Evolutionary conservation across 2,888 invertebrate species (phyloP).

Genomic region (Drosophila subquinaria): DNA sequence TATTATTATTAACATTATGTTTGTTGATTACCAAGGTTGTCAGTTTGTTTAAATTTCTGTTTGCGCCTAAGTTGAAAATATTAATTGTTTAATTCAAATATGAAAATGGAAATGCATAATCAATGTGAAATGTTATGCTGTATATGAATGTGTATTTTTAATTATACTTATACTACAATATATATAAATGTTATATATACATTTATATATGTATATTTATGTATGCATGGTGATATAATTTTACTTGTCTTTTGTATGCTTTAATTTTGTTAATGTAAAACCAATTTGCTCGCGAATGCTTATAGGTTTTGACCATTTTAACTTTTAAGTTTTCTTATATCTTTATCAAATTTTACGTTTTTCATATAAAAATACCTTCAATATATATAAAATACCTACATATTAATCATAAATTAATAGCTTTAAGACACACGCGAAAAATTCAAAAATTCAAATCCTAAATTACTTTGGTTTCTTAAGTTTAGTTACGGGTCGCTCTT

Average conservation of each 20-base stretch:
- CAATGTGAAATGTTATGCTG: constrained; percentile 41
- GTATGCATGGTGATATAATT: constrained; percentile 82
- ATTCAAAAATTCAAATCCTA: constrained; percentile 32
- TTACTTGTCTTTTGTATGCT: constrained; percentile 73
- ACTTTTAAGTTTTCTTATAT: constrained; percentile 54
- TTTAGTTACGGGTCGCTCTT: constrained; percentile 56
- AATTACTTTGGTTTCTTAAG: constrained; percentile 59
- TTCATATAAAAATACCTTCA: constrained; percentile 72
- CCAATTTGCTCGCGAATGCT: constrained; percentile 27
- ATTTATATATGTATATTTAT: constrained; percentile 35
- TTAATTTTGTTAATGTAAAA: constrained; percentile 47
- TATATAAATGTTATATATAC: constrained; percentile 28
- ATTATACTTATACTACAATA: constrained; percentile 29
- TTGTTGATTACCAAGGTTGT: constrained; percentile 63
- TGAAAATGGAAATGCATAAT: constrained; percentile 29
- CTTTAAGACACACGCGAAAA: constrained; percentile 15
- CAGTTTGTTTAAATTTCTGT: constrained; percentile 68
- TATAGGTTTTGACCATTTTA: constrained; percentile 29
- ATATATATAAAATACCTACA: constrained; percentile 55
- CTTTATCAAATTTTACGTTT: constrained; percentile 50
- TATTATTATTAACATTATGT: constrained; percentile 41
- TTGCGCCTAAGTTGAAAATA: constrained; percentile 51
- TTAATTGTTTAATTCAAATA: constrained; percentile 34
- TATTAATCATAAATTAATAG: constrained; percentile 17
- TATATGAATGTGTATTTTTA: constrained; percentile 56